Evolutionary conservation across 2,888 invertebrate species (phyloP).

Genomic region (Volucella inflata): DNA sequence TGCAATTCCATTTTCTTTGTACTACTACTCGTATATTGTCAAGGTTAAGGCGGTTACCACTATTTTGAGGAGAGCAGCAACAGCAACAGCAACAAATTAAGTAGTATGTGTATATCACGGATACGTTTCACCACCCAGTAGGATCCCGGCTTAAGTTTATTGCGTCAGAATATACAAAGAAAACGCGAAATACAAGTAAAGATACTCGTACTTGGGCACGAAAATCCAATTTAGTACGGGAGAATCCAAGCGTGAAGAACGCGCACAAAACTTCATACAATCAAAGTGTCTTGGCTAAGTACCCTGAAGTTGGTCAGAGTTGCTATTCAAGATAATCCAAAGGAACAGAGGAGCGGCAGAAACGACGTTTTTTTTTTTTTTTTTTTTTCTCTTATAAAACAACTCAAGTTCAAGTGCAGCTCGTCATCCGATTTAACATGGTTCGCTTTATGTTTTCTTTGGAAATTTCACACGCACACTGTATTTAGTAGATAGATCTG

Average conservation of each 20-base stretch:
- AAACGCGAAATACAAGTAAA: not conserved
- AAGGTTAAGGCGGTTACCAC: constrained; percentile 51
- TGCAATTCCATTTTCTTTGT: constrained; percentile 78
- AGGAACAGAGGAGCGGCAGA: constrained; percentile 10
- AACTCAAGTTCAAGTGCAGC: constrained; percentile 71
- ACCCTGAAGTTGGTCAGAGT: constrained; percentile 26
- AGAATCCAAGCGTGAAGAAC: constrained; percentile 62
- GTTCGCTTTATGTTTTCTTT: constrained; percentile 11
- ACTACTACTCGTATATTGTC: not conserved
- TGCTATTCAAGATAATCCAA: constrained; percentile 1
- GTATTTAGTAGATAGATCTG: not conserved
- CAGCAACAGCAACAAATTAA: constrained; percentile 8
- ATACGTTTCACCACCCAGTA: constrained; percentile 2
- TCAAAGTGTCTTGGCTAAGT: constrained; percentile 29
- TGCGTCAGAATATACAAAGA: not conserved
- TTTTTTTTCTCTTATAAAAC: not conserved
- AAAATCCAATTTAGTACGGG: constrained; percentile 63
- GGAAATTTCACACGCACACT: constrained; percentile 45
- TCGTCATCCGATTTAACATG: constrained; percentile 26
- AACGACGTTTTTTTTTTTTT: not conserved
- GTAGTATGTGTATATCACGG: not conserved
- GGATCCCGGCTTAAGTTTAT: constrained; percentile 19
- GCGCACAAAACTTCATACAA: constrained; percentile 2
- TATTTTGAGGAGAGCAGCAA: constrained; percentile 15
- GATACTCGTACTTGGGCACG: constrained; percentile 9